phyloP scores from a whole-genome alignment of 2,888 invertebrate species.

The Eupeodes luniger region DNA sequence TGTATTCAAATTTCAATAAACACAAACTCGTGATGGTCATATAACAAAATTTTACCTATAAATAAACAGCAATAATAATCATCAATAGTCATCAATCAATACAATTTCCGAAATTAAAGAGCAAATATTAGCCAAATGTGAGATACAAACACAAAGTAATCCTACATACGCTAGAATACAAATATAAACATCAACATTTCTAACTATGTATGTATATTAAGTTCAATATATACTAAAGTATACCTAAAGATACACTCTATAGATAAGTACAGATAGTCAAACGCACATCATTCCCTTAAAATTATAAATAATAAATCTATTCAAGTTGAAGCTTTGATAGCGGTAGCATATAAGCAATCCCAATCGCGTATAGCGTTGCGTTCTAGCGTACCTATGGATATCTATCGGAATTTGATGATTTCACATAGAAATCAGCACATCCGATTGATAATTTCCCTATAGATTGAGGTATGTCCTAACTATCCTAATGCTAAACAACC shows the following conservation, averaged over 20 bases:
- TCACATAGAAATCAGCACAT: conserved; percentile 66
- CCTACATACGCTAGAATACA: background rate
- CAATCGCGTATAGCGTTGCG: conserved; percentile 43
- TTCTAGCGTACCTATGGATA: background rate
- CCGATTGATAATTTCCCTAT: conserved; percentile 48
- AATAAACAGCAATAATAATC: conserved; percentile 17
- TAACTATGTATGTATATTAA: background rate
- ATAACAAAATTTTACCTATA: background rate
- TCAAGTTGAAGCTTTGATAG: conserved; percentile 70
- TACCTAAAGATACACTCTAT: background rate
- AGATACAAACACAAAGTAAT: conserved; percentile 19
- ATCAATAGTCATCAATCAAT: conserved; percentile 68
- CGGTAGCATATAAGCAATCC: conserved; percentile 56
- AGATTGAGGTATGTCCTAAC: conserved; percentile 22
- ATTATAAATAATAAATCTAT: conserved; percentile 70
- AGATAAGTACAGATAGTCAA: background rate
- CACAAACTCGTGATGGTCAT: no score
- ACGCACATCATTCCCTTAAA: conserved; percentile 4
- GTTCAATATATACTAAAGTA: background rate
- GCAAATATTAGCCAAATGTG: conserved; percentile 72
- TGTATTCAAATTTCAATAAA: no score
- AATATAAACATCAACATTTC: conserved; percentile 16
- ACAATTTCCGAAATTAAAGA: conserved; percentile 70
- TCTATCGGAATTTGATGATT: conserved; percentile 67
- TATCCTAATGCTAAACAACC: background rate